These are phyloP conservation scores for Polypedilum pembai DNA, from an alignment of 1,140 invertebrate genomes.

Conservation along the genomic window DNA sequence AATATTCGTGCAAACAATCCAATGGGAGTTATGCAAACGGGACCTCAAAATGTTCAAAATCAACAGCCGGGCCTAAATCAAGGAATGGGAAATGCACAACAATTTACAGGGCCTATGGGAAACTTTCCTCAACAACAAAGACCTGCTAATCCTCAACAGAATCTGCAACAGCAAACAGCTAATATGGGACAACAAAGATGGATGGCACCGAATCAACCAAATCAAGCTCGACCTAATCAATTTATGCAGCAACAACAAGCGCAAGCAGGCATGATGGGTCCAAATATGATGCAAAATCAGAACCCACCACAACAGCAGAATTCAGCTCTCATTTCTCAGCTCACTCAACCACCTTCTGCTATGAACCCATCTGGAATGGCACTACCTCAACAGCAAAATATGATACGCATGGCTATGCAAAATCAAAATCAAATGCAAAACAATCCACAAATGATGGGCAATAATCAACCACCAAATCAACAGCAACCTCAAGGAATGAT, in stretches of 20 bases:
- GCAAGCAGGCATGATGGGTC: constrained; percentile 33
- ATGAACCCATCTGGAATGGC: constrained; percentile 36
- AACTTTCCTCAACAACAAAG: constrained; percentile 33
- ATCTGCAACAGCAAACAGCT: neutral
- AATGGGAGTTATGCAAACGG: constrained; percentile 36
- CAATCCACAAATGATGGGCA: constrained; percentile 32
- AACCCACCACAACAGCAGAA: constrained; percentile 43
- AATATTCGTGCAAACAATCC: constrained; percentile 15
- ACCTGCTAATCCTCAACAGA: neutral
- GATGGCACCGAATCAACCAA: neutral
- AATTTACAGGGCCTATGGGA: constrained; percentile 30
- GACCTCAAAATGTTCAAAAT: constrained; percentile 29
- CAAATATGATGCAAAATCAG: constrained; percentile 35
- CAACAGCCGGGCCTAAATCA: neutral
- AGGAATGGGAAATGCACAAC: neutral
- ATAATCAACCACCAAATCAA: neutral
- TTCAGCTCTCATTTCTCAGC: constrained; percentile 59
- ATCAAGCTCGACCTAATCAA: constrained; percentile 34
- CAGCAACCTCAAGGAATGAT: constrained; percentile 29
- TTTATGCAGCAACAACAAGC: constrained; percentile 33
- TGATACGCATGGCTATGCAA: constrained; percentile 27
- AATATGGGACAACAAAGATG: neutral
- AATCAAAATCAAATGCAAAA: constrained; percentile 36
- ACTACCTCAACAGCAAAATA: constrained; percentile 44
- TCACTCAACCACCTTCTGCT: constrained; percentile 54